Evolutionary conservation across 2,888 invertebrate genomes (phyloP).

Genomic region (Polymixis lichenea): DNA sequence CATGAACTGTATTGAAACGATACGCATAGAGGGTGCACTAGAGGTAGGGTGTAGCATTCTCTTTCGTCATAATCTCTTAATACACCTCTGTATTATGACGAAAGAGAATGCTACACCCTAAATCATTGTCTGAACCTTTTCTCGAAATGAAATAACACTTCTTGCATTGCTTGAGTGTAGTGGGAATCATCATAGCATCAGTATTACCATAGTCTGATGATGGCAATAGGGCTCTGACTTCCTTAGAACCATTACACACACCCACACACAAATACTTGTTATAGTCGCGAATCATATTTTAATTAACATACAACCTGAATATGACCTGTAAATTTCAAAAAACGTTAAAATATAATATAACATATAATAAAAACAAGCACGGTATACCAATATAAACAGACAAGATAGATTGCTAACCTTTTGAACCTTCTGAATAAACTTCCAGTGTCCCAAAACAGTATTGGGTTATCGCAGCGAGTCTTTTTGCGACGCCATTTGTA

Average conservation of each 20-base stretch:
- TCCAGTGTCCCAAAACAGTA: not conserved
- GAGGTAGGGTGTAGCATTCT: not conserved
- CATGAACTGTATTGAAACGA: not conserved
- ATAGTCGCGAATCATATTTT: too few species aligned
- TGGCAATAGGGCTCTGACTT: not conserved
- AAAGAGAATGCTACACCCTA: too few species aligned
- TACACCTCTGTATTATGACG: too few species aligned
- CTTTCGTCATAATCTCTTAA: not conserved
- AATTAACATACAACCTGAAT: too few species aligned
- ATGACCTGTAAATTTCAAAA: too few species aligned
- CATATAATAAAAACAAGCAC: too few species aligned
- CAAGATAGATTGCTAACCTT: not conserved
- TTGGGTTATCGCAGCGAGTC: not conserved
- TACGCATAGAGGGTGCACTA: not conserved
- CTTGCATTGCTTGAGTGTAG: not conserved
- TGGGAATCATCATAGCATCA: not conserved
- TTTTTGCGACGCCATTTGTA: conserved; percentile 5
- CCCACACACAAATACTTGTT: too few species aligned
- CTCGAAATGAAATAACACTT: not conserved
- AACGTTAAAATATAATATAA: too few species aligned
- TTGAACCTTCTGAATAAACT: conserved; percentile 9
- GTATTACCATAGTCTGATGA: not conserved
- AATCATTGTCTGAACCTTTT: not conserved
- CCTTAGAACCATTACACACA: too few species aligned
- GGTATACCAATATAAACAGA: not conserved